Conservation (phyloP, 2,888 invertebrate species). For the Aspidapion aeneum region DNA sequence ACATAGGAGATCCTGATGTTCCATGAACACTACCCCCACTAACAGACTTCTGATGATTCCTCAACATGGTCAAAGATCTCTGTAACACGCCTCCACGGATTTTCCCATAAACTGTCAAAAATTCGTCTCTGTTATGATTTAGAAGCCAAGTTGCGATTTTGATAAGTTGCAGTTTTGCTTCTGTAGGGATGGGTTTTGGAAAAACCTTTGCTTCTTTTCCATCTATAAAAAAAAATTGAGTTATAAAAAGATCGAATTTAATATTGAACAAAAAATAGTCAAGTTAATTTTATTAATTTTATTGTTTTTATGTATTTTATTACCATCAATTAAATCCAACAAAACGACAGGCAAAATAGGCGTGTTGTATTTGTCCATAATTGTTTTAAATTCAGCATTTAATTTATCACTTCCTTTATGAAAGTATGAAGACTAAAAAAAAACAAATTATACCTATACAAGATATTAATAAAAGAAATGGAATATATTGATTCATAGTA, state of each 20-base stretch:
- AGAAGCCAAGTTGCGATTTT: constrained; percentile 85
- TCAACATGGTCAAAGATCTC: constrained; percentile 69
- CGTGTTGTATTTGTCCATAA: constrained; percentile 80
- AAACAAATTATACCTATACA: constrained; percentile 8
- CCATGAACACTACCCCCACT: constrained; percentile 72
- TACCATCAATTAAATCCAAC: constrained; percentile 72
- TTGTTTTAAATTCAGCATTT: constrained; percentile 83
- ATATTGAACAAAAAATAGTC: neutral
- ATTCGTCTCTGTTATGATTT: constrained; percentile 68
- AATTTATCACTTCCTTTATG: constrained; percentile 81
- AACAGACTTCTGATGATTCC: constrained; percentile 75
- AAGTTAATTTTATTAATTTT: too few relatives aligned
- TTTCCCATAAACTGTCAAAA: constrained; percentile 70
- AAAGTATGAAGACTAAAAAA: constrained; percentile 64
- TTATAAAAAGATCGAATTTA: neutral
- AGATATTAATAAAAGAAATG: constrained; percentile 6
- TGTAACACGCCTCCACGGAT: constrained; percentile 74
- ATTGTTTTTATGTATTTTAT: too few relatives aligned
- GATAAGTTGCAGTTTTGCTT: constrained; percentile 66
- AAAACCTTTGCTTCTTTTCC: constrained; percentile 45
- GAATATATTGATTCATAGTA: too few relatives aligned
- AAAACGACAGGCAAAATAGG: constrained; percentile 85
- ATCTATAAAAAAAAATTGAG: constrained; percentile 14
- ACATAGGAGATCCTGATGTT: constrained; percentile 54
- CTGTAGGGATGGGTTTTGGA: constrained; percentile 66